Evolutionary conservation across 1,140 invertebrate species (phyloP).

Genomic region (Drosophila teissieri): DNA sequence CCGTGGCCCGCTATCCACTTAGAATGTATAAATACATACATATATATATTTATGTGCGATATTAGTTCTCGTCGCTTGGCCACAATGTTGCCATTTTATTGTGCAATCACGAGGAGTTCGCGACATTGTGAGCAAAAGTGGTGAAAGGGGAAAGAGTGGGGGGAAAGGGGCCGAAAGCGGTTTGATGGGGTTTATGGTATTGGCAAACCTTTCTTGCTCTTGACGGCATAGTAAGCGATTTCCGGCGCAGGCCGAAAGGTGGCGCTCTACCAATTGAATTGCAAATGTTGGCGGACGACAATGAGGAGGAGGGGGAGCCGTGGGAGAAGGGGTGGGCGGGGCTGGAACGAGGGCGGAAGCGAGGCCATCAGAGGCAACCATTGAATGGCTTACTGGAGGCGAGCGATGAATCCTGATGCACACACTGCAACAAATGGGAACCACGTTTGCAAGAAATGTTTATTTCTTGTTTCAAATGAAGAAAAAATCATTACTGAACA

Average conservation of each 20-base stretch:
- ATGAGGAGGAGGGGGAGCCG: constrained; percentile 18
- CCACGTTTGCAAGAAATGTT: no score
- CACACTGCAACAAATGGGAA: constrained; percentile 8
- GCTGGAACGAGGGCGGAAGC: constrained; percentile 59
- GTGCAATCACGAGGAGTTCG: constrained; percentile 58
- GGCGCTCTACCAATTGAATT: constrained; percentile 79
- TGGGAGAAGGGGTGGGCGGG: constrained; percentile 7
- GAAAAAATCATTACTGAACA: no score
- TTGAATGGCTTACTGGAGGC: constrained; percentile 61
- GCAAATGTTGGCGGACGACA: constrained; percentile 73
- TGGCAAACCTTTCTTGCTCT: constrained; percentile 61
- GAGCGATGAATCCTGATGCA: constrained; percentile 36
- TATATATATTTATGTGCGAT: constrained; percentile 65
- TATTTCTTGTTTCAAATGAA: no score
- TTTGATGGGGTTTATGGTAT: constrained; percentile 39
- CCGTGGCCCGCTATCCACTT: constrained; percentile 11
- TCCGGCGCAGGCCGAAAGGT: constrained; percentile 73
- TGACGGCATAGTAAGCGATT: constrained; percentile 77
- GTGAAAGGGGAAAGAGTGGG: not conserved
- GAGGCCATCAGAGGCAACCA: constrained; percentile 71
- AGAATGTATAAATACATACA: constrained; percentile 40
- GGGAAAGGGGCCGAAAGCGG: not conserved
- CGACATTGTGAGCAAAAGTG: constrained; percentile 35
- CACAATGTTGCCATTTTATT: constrained; percentile 74
- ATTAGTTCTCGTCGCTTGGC: constrained; percentile 62